phyloP scores from a whole-genome alignment of 1,140 invertebrate genomes.

The Grapholita molesta region DNA sequence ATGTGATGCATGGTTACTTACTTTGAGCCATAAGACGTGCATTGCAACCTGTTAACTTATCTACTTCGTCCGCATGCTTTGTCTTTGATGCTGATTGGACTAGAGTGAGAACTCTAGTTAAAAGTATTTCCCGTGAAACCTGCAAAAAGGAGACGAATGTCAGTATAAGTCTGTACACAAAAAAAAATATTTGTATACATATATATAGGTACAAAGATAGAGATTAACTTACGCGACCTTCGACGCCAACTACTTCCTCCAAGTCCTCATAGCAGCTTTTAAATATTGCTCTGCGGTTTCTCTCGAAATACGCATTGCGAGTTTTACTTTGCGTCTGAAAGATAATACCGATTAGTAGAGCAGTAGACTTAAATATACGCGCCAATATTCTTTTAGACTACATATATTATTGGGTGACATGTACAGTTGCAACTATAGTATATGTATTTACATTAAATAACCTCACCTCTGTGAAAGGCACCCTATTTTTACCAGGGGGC shows the following conservation, averaged over 20 bases:
- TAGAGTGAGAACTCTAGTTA: constrained; percentile 29
- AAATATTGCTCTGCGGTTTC: constrained; percentile 40
- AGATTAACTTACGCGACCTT: constrained; percentile 29
- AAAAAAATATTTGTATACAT: too few relatives aligned
- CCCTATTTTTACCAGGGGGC: not conserved
- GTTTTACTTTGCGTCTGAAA: constrained; percentile 42
- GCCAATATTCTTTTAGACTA: too few relatives aligned
- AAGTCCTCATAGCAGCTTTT: constrained; percentile 34
- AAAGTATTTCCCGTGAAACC: constrained; percentile 31
- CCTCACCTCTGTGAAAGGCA: not conserved
- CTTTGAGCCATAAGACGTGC: constrained; percentile 32
- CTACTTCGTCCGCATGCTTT: constrained; percentile 24
- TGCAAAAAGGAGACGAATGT: constrained; percentile 20
- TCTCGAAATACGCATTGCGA: constrained; percentile 49
- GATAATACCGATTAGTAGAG: not conserved
- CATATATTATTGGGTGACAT: too few relatives aligned
- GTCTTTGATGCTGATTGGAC: constrained; percentile 22
- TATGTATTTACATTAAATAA: too few relatives aligned
- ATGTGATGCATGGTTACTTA: constrained; percentile 14
- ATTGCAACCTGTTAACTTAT: constrained; percentile 27
- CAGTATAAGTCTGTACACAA: too few relatives aligned
- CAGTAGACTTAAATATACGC: not conserved
- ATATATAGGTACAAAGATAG: not conserved
- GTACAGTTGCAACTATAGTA: too few relatives aligned
- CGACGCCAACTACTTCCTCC: constrained; percentile 34